These are phyloP conservation scores for Sterrhoptilus dennistouni DNA, from an alignment of 2,113 vertebrate species.

Conservation along the genomic window DNA sequence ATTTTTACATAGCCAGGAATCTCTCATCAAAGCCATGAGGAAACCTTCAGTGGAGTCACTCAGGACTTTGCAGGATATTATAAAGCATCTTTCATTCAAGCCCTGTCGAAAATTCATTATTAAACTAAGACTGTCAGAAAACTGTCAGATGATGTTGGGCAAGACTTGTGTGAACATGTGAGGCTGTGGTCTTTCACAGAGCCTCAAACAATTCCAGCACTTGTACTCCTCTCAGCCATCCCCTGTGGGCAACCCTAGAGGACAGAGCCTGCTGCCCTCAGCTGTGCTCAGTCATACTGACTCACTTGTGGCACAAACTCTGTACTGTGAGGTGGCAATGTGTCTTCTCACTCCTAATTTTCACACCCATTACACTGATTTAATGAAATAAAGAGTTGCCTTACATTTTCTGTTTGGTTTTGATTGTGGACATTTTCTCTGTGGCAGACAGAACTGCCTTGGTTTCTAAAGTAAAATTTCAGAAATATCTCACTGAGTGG, in stretches of 20 bases:
- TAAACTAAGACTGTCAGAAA: not conserved
- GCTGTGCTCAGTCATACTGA: too few species aligned
- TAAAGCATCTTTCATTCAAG: conserved; percentile 22
- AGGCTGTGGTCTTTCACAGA: not conserved
- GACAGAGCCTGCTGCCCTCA: not conserved
- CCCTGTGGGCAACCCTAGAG: not conserved
- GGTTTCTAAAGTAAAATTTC: not conserved
- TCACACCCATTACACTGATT: not conserved
- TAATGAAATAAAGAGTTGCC: not conserved
- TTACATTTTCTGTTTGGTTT: not conserved
- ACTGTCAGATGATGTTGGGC: not conserved
- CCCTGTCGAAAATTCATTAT: not conserved
- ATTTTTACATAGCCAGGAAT: conserved; percentile 42
- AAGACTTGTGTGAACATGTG: not conserved
- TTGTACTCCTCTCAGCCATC: fast-evolving
- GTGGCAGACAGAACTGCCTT: not conserved
- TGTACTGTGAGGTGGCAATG: not conserved
- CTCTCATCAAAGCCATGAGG: conserved; percentile 28
- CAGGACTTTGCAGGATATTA: conserved; percentile 22
- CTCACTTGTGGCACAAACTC: fast-evolving
- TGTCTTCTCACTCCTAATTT: not conserved
- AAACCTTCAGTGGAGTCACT: conserved; percentile 15
- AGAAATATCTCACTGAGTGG: not conserved
- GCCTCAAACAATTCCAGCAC: not conserved
- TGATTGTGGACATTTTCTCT: not conserved